phyloP scores from a whole-genome alignment of 1,140 invertebrate species.

The Trichonephila clavipes region DNA sequence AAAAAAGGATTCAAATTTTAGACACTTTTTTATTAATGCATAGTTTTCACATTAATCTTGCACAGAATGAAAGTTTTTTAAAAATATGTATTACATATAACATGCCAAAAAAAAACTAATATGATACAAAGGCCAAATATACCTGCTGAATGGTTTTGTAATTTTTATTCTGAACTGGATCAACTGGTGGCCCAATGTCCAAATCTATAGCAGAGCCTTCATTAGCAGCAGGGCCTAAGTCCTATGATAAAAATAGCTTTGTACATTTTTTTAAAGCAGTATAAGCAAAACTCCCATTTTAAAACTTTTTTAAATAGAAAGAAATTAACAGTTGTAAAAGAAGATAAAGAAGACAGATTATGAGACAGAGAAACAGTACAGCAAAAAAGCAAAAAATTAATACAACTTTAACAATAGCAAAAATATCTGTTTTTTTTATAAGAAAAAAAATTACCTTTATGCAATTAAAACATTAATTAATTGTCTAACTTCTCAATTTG shows the following conservation, averaged over 20 bases:
- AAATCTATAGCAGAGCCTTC: constrained; percentile 87
- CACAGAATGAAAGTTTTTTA: neutral
- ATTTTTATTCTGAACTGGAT: constrained; percentile 88
- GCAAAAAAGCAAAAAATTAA: neutral
- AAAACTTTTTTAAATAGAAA: constrained; percentile 17
- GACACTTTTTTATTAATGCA: no score
- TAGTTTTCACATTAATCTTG: no score
- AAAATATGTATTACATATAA: neutral
- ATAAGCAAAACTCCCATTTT: constrained; percentile 32
- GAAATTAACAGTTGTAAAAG: neutral
- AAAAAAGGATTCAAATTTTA: no score
- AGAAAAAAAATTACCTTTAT: no score
- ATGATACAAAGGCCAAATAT: neutral
- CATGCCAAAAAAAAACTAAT: neutral
- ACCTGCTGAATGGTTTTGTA: constrained; percentile 92
- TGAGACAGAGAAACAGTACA: neutral
- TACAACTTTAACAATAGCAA: no score
- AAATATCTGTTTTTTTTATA: no score
- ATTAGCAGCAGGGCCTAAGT: constrained; percentile 79
- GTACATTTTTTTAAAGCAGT: neutral
- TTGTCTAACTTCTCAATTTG: no score
- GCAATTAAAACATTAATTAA: no score
- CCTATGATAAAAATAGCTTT: constrained; percentile 66
- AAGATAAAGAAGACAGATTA: neutral
- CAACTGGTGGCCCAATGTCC: constrained; percentile 88